Percentiles rank a stretch among this genome's conserved stretches.
These are phyloP conservation scores for Musca vetustissima DNA, from an alignment of 1,140 invertebrate species.

Conservation along the genomic window DNA sequence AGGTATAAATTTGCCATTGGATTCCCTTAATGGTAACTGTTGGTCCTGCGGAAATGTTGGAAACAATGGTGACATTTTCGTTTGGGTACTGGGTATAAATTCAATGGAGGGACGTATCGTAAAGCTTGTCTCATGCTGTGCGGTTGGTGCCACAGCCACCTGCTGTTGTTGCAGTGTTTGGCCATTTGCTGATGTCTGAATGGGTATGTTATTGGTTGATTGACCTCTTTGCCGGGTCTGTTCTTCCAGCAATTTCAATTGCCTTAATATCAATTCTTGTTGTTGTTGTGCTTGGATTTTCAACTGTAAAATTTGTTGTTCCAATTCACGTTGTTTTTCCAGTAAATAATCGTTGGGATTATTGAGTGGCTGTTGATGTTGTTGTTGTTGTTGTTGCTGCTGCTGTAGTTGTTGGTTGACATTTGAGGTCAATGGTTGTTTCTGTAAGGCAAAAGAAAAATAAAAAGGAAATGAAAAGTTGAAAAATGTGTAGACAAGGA, in stretches of 20 bases:
- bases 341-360: slow-evolving; percentile 51
- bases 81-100: slow-evolving; percentile 52
- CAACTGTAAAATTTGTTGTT: slow-evolving; percentile 68
- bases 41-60: slow-evolving; percentile 52
- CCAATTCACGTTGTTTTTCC: slow-evolving; percentile 67
- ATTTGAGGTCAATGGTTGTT: slow-evolving; percentile 28
- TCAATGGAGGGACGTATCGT: slow-evolving; percentile 53
- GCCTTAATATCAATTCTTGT: slow-evolving; percentile 68
- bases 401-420: slow-evolving; percentile 27
- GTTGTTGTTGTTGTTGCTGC: slow-evolving; percentile 39
- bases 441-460: slow-evolving; percentile 21
- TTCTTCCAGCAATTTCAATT: slow-evolving; percentile 64
- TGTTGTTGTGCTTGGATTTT: slow-evolving; percentile 66
- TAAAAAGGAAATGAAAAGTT: slow-evolving; percentile 20
- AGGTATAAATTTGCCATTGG: slow-evolving; percentile 46
- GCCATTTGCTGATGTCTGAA: slow-evolving; percentile 38
- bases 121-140: slow-evolving; percentile 36
- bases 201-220: slow-evolving; percentile 21
- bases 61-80: slow-evolving; percentile 43
- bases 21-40: slow-evolving; percentile 50
- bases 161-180: slow-evolving; percentile 37
- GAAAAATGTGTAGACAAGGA: not conserved
- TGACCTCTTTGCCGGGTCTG: slow-evolving; percentile 50
- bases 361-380: not conserved
- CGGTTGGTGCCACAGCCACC: slow-evolving; percentile 29